Conservation (phyloP, 2,888 invertebrate genomes). For the Pecten maximus region DNA sequence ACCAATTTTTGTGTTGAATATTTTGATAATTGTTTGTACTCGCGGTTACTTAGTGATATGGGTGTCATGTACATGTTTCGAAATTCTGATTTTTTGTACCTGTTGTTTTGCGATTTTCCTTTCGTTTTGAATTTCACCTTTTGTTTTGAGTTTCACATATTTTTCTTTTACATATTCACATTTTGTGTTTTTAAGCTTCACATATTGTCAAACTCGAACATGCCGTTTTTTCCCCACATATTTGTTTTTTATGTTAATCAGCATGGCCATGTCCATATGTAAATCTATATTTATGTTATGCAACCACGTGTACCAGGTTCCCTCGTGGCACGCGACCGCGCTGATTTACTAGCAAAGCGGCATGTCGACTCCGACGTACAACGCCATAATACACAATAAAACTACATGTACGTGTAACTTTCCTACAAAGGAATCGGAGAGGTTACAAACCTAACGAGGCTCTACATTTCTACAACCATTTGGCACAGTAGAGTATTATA, state of each 20-base stretch:
- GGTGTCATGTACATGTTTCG: no score
- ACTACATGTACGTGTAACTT: background rate
- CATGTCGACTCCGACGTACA: background rate
- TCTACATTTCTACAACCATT: background rate
- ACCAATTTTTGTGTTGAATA: no score
- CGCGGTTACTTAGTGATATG: no score
- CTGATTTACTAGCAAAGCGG: background rate
- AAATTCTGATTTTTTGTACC: no score
- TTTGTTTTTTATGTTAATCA: background rate
- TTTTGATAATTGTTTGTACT: no score
- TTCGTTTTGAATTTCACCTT: no score
- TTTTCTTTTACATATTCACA: no score
- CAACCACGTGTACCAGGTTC: background rate
- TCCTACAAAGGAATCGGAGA: background rate
- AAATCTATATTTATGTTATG: background rate
- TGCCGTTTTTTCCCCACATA: background rate
- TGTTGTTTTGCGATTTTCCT: no score
- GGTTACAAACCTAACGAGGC: background rate
- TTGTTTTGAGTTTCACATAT: no score
- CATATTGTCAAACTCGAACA: background rate
- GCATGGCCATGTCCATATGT: background rate
- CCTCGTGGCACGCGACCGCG: background rate
- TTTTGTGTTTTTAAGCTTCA: background rate
- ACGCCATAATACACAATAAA: background rate
- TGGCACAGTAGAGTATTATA: background rate